These are phyloP conservation scores for Pelochelys cantorii DNA, from an alignment of 2,797 vertebrate species.

Conservation along the genomic window DNA sequence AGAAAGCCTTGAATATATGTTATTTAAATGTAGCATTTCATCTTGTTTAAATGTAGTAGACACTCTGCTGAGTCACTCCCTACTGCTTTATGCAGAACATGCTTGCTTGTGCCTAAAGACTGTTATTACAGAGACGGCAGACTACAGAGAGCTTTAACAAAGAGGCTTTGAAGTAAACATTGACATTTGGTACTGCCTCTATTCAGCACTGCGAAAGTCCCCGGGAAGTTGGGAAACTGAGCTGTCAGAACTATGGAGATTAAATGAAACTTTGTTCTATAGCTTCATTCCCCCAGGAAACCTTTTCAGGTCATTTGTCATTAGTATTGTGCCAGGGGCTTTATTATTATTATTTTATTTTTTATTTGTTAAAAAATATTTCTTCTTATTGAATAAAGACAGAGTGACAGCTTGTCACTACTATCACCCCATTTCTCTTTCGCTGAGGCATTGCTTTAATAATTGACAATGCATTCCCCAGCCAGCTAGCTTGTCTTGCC, in stretches of 20 bases:
- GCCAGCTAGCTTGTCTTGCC: background rate
- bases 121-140: constrained; percentile 54
- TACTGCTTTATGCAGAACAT: constrained; percentile 24
- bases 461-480: background rate
- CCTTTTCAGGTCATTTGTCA: constrained; percentile 70
- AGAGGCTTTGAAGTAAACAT: constrained; percentile 57
- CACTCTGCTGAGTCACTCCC: constrained; percentile 42
- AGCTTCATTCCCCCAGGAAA: constrained; percentile 66
- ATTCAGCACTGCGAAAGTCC: constrained; percentile 45
- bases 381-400: constrained; percentile 48
- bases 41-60: background rate
- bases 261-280: constrained; percentile 77
- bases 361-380: constrained; percentile 59
- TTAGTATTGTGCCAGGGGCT: constrained; percentile 51
- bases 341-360: background rate
- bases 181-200: constrained; percentile 68
- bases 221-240: constrained; percentile 74
- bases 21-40: constrained; percentile 34
- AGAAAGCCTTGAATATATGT: background rate
- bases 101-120: constrained; percentile 59
- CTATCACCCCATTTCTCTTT: background rate
- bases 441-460: constrained; percentile 6
- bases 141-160: constrained; percentile 60
- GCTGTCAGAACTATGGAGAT: constrained; percentile 77
- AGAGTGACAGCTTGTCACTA: constrained; percentile 17